A percentile compares a stretch with the other conserved stretches of the same genome.
phyloP scores from a whole-genome alignment of 2,113 vertebrate species.

The Rhabdomys dilectus region DNA sequence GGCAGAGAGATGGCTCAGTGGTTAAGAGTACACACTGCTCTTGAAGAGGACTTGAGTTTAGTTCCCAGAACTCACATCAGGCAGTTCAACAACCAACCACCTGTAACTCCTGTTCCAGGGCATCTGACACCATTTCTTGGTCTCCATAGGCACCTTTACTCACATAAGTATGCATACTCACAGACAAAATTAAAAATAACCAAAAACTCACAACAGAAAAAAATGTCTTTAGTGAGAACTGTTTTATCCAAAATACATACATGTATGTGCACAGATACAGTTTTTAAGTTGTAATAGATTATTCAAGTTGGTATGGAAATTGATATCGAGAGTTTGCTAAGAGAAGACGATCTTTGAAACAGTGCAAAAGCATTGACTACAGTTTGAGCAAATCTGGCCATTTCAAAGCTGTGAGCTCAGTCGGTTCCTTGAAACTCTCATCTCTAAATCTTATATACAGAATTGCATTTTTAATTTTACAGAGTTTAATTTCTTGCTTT shows the following conservation, averaged over 20 bases:
- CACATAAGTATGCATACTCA: not conserved
- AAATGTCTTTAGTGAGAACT: slow-evolving; percentile 38
- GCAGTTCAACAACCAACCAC: too few relatives aligned
- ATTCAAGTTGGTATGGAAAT: slow-evolving; percentile 58
- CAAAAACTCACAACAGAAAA: not conserved
- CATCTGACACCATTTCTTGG: not conserved
- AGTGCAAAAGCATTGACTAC: not conserved
- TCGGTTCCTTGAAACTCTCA: slow-evolving; percentile 54
- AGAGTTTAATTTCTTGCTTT: slow-evolving; percentile 75
- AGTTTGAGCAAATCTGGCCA: slow-evolving; percentile 42
- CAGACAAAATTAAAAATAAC: not conserved
- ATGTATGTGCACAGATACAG: not conserved
- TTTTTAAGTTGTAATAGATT: slow-evolving; percentile 40
- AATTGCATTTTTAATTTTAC: slow-evolving; percentile 76
- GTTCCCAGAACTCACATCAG: not conserved
- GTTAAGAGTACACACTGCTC: not conserved
- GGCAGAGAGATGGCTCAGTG: not conserved
- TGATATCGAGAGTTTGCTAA: slow-evolving; percentile 49
- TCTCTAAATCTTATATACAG: slow-evolving; percentile 68
- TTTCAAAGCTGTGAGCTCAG: slow-evolving; percentile 47
- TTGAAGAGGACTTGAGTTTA: not conserved
- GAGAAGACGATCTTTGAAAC: slow-evolving; percentile 38
- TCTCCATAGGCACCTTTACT: not conserved
- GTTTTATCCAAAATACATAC: slow-evolving; percentile 23
- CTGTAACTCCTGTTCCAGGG: not conserved